phyloP scores from a whole-genome alignment of 2,797 vertebrate species.

The Falco biarmicus region DNA sequence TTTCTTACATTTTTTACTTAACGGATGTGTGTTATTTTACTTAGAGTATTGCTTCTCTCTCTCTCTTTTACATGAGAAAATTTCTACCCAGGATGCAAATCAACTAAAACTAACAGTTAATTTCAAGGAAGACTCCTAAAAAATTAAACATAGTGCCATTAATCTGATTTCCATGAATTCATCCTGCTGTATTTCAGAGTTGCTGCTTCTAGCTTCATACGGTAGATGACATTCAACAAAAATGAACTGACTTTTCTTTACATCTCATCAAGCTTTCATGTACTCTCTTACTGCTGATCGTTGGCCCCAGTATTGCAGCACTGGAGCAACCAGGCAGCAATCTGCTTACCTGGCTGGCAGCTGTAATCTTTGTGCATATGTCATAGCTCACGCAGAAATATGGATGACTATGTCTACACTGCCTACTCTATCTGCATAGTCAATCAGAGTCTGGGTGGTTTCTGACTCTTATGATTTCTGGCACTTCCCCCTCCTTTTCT shows the following conservation, averaged over 20 bases:
- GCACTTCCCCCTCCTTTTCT: not conserved
- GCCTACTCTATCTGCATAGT: no score
- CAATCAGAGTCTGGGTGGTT: not conserved
- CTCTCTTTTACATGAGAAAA: not conserved
- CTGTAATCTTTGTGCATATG: not conserved
- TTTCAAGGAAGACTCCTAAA: not conserved
- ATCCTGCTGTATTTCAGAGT: not conserved
- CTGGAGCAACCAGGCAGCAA: not conserved
- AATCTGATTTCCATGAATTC: not conserved
- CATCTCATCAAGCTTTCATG: not conserved
- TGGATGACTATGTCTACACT: no score
- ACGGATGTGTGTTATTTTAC: not conserved
- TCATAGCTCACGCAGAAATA: not conserved
- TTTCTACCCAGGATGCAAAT: not conserved
- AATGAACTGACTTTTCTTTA: not conserved
- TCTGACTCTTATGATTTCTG: not conserved
- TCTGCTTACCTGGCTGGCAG: not conserved
- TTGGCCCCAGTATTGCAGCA: not conserved
- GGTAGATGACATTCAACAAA: not conserved
- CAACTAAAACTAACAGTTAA: not conserved
- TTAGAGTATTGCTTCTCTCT: not conserved
- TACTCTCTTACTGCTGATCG: not conserved
- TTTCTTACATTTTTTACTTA: not conserved
- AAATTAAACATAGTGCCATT: not conserved
- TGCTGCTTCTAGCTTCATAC: not conserved